Conservation (phyloP, 1,140 invertebrate genomes). For the Bombus soroeensis region DNA sequence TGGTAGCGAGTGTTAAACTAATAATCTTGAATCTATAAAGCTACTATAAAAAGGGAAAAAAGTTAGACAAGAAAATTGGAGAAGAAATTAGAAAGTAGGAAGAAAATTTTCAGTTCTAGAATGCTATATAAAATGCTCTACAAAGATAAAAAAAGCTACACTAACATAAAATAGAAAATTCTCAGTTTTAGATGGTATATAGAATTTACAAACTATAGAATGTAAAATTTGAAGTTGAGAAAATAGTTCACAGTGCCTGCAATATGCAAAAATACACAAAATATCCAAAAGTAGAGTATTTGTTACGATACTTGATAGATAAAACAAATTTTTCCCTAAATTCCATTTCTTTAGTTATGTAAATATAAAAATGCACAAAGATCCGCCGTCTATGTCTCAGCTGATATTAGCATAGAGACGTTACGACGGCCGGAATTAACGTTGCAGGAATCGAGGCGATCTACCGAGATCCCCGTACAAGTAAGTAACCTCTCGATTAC, state of each 20-base stretch:
- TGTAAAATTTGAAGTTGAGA: too few species aligned
- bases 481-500: conserved; percentile 24
- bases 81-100: background rate
- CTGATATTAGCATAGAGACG: background rate
- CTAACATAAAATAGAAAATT: background rate
- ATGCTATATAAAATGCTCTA: background rate
- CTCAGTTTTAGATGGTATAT: background rate
- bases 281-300: too few species aligned
- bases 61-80: background rate
- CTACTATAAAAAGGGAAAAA: background rate
- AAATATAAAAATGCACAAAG: too few species aligned
- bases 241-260: too few species aligned
- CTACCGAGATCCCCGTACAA: background rate
- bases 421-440: background rate
- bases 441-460: background rate
- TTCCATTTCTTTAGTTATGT: too few species aligned
- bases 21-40: background rate
- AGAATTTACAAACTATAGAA: too few species aligned
- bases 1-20: background rate
- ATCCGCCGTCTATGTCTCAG: too few species aligned
- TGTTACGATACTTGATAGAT: too few species aligned
- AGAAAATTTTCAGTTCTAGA: background rate
- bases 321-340: too few species aligned
- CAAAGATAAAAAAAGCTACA: background rate
- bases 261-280: too few species aligned